Base-by-base conservation (phyloP, 1,140 invertebrate genomes). In the Drosophila quadrilineata region DNA sequence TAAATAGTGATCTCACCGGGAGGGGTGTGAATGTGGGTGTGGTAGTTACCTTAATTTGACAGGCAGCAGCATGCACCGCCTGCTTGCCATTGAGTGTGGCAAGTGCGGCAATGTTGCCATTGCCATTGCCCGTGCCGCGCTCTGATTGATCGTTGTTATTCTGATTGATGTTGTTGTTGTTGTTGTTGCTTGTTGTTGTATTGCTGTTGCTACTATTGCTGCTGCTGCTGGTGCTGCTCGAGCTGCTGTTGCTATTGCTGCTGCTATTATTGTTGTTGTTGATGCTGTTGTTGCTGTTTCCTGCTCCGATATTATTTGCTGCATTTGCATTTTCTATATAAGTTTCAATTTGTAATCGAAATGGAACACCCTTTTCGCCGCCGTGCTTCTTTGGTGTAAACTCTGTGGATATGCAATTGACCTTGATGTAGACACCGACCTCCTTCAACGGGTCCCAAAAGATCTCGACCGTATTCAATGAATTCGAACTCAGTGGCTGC, bases 351-450 rank as follows among this genome's bases (percentile, higher is more conserved):
- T 98, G 96, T 63, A 99, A 95, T 14, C 98, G 93, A 91, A 99
- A 99, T 19, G 98, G 98, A 6, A 99, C 97, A 3, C 98, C 98
- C 90, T 99, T 99, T 90, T 99, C 98, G 2, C 98, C 98, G 19
- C 98, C 98, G 90, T 99, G 98, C 89, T 99, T 99, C 88, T 98
- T 98, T 0, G 97, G 96, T 1, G 98, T 99, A 89, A 99, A 99
- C 91, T 99, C 98, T 2, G 98, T 99, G 63, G 97, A 98, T 59
- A 99, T 99, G 89, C 97, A 98, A 90, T 99, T 98, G 2, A 99
- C 95, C 92, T 97, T 97, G 62, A 98, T 94, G 82, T 97, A 98
- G 59, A 97, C 95, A 16, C 97, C 97, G 66, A 97, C 96, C 91
- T 98, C 97, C 88, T 98, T 98, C 1, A 96, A 95, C 0, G 97